These are phyloP conservation scores for Musca vetustissima DNA, from an alignment of 1,140 invertebrate species.

Conservation along the genomic window DNA sequence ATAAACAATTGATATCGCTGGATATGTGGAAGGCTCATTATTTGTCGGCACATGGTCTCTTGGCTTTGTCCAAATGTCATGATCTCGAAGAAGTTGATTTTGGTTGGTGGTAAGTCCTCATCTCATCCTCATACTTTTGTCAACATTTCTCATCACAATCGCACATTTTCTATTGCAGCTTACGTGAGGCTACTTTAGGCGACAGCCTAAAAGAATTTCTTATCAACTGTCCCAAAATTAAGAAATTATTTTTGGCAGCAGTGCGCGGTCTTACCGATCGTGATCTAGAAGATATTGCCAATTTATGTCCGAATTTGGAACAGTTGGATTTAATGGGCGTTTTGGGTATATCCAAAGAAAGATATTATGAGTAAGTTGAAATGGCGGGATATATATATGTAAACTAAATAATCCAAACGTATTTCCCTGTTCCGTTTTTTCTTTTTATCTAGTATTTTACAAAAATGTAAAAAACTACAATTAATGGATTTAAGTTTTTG, in stretches of 20 bases:
- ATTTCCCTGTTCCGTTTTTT: slow-evolving; percentile 27
- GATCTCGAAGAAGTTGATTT: slow-evolving; percentile 81
- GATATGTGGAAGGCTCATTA: slow-evolving; percentile 85
- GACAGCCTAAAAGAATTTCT: slow-evolving; percentile 60
- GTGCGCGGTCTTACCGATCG: slow-evolving; percentile 75
- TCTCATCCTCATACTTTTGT: not conserved
- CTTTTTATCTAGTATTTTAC: slow-evolving; percentile 61
- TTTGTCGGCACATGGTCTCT: slow-evolving; percentile 70
- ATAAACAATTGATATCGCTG: slow-evolving; percentile 69
- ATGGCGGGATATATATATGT: too few relatives aligned
- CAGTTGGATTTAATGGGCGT: slow-evolving; percentile 84
- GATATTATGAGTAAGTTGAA: slow-evolving; percentile 64
- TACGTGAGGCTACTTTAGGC: slow-evolving; percentile 59
- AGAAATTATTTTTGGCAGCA: slow-evolving; percentile 76
- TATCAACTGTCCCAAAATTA: slow-evolving; percentile 65
- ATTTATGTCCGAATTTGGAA: slow-evolving; percentile 65
- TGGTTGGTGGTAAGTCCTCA: slow-evolving; percentile 79
- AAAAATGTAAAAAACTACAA: slow-evolving; percentile 66
- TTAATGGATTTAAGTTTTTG: slow-evolving; percentile 87
- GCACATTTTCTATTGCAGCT: slow-evolving; percentile 44
- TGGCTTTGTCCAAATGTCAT: slow-evolving; percentile 67
- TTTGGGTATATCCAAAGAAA: slow-evolving; percentile 70
- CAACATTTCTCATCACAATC: slow-evolving; percentile 22
- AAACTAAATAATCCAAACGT: too few relatives aligned
- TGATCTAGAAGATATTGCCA: slow-evolving; percentile 71